Percentiles rank a stretch among this genome's conserved stretches.
Evolutionary conservation across 2,888 invertebrate genomes (phyloP).

Genomic region (Cheilosia impressa): DNA sequence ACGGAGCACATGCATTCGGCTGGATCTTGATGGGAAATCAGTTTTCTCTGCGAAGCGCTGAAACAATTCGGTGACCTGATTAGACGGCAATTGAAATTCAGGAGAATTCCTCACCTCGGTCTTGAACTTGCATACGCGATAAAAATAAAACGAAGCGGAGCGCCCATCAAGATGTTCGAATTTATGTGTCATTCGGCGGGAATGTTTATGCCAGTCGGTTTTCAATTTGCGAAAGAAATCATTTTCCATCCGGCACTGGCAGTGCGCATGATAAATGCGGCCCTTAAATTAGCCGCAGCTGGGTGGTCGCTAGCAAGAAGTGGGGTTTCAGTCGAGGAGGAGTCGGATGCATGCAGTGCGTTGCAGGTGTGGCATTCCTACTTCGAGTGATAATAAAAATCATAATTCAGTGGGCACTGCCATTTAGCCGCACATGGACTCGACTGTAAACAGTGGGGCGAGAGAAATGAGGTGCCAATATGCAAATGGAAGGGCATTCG

Average conservation of each 20-base stretch:
- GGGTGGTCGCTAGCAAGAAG: conserved; percentile 47
- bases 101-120: conserved; percentile 8
- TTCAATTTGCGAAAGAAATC: conserved; percentile 26
- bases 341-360: conserved; percentile 21
- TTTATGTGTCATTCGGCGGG: conserved; percentile 54
- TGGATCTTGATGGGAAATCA: conserved; percentile 60
- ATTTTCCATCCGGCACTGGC: conserved; percentile 5
- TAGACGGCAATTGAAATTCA: conserved; percentile 38
- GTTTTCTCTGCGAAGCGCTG: conserved; percentile 23
- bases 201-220: conserved; percentile 29
- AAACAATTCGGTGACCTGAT: conserved; percentile 68
- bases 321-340: neutral
- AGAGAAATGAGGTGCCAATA: conserved; percentile 56
- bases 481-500: conserved; percentile 57
- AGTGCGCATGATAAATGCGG: conserved; percentile 59
- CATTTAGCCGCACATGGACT: neutral
- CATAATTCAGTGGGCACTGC: conserved; percentile 55
- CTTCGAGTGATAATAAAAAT: conserved; percentile 68
- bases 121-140: conserved; percentile 21
- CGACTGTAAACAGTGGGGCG: neutral
- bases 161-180: conserved; percentile 29
- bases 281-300: conserved; percentile 57
- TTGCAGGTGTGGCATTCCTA: conserved; percentile 70
- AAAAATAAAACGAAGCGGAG: conserved; percentile 28
- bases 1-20: conserved; percentile 17